Evolutionary conservation across 2,888 invertebrate species (phyloP).

Genomic region (Octonoba sinensis): DNA sequence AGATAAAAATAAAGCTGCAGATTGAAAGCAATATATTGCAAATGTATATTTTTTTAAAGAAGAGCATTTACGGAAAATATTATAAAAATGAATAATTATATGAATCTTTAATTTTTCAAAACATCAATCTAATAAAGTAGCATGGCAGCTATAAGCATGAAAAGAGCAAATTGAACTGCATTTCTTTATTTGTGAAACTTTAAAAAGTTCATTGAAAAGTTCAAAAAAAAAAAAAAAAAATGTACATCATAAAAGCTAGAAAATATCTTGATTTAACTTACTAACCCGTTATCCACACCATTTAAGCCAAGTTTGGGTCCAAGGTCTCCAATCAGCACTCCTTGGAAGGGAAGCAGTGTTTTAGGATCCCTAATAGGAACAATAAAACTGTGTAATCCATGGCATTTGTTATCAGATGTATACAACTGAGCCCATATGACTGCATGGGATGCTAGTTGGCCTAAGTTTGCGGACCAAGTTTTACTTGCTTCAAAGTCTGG

Average conservation of each 20-base stretch:
- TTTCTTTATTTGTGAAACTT: too few species aligned
- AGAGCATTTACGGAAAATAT: too few species aligned
- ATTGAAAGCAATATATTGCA: too few species aligned
- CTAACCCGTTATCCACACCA: conserved; percentile 94
- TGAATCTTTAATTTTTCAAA: too few species aligned
- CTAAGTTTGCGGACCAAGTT: conserved; percentile 88
- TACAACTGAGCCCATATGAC: conserved; percentile 89
- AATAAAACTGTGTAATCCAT: conserved; percentile 89
- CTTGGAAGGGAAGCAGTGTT: conserved; percentile 80
- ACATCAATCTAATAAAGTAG: too few species aligned
- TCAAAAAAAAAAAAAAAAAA: too few species aligned
- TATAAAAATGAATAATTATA: too few species aligned
- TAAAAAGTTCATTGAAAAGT: too few species aligned
- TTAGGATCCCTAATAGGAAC: conserved; percentile 84
- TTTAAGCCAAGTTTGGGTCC: conserved; percentile 93
- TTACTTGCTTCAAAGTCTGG: conserved; percentile 84
- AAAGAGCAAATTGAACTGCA: too few species aligned
- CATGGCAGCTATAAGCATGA: too few species aligned
- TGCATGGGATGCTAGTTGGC: conserved; percentile 82
- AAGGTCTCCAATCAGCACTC: conserved; percentile 89
- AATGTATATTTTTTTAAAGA: too few species aligned
- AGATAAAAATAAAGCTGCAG: too few species aligned
- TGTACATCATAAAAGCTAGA: not conserved
- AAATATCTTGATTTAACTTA: not conserved
- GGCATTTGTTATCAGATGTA: conserved; percentile 81